Percentiles rank a stretch among this genome's conserved stretches.
Conservation (phyloP, 2,888 invertebrate genomes). For the Euclidia mi region DNA sequence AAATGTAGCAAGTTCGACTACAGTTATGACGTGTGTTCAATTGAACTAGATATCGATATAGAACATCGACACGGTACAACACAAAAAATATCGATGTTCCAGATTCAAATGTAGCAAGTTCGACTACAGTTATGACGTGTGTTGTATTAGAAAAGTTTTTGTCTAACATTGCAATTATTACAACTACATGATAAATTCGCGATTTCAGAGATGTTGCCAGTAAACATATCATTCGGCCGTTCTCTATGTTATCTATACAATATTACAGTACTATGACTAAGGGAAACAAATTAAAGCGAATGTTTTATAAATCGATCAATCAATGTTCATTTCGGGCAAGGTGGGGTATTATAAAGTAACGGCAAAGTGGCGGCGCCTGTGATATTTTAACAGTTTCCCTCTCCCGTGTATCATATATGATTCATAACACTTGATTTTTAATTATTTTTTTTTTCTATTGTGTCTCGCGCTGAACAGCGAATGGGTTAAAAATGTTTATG, state of each 20-base stretch:
- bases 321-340: slow-evolving; percentile 52
- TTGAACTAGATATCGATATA: slow-evolving; percentile 24
- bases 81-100: slow-evolving; percentile 17
- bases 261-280: slow-evolving; percentile 64
- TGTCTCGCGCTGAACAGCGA: no score
- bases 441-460: no score
- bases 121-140: slow-evolving; percentile 50
- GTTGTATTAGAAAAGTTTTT: slow-evolving; percentile 40
- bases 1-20: slow-evolving; percentile 33
- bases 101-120: slow-evolving; percentile 27
- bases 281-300: slow-evolving; percentile 52
- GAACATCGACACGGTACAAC: slow-evolving; percentile 22
- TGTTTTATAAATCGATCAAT: slow-evolving; percentile 33
- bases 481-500: no score
- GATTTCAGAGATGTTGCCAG: slow-evolving; percentile 86
- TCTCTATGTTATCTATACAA: slow-evolving; percentile 77
- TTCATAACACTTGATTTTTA: no score
- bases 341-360: slow-evolving; percentile 40
- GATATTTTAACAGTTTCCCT: no score
- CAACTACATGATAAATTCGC: slow-evolving; percentile 87
- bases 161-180: slow-evolving; percentile 77
- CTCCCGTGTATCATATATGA: no score
- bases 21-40: slow-evolving; percentile 48
- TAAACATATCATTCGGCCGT: slow-evolving; percentile 89
- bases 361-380: no score